phyloP scores from a whole-genome alignment of 2,888 invertebrate species.

The Myathropa florea region DNA sequence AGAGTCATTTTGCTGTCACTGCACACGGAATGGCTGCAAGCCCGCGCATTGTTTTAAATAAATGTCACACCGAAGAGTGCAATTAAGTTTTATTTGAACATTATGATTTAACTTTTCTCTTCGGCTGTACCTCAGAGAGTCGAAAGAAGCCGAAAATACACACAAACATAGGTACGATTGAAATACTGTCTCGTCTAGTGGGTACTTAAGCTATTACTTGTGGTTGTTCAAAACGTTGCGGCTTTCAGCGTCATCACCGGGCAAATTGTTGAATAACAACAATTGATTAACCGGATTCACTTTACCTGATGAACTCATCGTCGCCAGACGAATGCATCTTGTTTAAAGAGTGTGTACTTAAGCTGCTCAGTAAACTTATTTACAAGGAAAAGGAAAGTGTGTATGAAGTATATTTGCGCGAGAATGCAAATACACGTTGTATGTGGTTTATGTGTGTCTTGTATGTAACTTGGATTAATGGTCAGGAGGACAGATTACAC shows the following conservation, averaged over 20 bases:
- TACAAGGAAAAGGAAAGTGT: neutral
- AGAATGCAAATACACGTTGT: no score
- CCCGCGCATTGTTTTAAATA: neutral
- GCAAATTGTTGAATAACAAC: neutral
- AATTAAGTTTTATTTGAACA: neutral
- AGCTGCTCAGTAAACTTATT: neutral
- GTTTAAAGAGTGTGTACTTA: no score
- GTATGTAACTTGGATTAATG: no score
- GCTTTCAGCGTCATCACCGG: neutral
- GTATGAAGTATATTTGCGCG: no score
- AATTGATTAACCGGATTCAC: neutral
- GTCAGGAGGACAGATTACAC: no score
- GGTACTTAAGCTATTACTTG: neutral
- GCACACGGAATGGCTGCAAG: neutral
- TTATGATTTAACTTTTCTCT: neutral
- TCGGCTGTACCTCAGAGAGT: neutral
- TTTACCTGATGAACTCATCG: neutral
- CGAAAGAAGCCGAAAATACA: neutral
- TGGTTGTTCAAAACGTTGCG: neutral
- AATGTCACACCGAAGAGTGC: neutral
- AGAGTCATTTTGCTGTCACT: neutral
- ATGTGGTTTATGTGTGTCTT: no score
- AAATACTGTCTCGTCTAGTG: neutral
- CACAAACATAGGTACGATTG: neutral
- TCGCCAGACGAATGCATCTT: neutral